These are phyloP conservation scores for Falco punctatus DNA, from an alignment of 2,113 vertebrate genomes.

Conservation along the genomic window DNA sequence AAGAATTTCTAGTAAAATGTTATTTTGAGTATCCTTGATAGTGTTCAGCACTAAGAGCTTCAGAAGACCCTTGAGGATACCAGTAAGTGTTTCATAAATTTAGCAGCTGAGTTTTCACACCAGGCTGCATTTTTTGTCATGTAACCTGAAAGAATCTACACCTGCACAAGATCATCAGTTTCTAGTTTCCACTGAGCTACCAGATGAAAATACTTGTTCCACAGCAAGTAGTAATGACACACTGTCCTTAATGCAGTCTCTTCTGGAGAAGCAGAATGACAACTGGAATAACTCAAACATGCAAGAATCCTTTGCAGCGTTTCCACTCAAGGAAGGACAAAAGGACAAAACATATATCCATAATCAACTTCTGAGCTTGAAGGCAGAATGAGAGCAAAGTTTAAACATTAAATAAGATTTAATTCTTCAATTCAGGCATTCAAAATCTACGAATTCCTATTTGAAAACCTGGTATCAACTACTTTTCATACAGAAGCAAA, in stretches of 20 bases:
- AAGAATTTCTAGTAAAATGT: background rate
- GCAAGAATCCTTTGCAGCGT: background rate
- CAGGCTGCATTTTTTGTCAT: background rate
- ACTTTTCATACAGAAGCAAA: background rate
- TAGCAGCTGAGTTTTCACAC: background rate
- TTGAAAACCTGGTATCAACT: background rate
- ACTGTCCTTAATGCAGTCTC: background rate
- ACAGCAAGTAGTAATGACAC: conserved; percentile 5
- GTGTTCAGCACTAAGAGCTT: background rate
- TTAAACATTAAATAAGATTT: background rate
- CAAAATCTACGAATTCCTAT: background rate
- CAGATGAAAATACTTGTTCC: conserved; percentile 27
- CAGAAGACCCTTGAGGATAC: background rate
- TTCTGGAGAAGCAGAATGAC: background rate
- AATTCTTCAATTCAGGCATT: background rate
- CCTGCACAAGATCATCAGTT: background rate
- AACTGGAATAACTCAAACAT: background rate
- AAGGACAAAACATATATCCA: background rate
- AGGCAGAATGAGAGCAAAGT: background rate
- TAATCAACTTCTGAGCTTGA: background rate
- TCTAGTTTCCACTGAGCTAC: conserved; percentile 15
- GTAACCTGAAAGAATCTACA: background rate
- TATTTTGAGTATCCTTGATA: background rate
- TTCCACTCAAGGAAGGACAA: background rate
- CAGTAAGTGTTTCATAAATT: conserved; percentile 32